Evolutionary conservation across 2,888 invertebrate genomes (phyloP), one percentile per base, ranked within the genome.

Genomic region (Drosophila sordidula): DNA sequence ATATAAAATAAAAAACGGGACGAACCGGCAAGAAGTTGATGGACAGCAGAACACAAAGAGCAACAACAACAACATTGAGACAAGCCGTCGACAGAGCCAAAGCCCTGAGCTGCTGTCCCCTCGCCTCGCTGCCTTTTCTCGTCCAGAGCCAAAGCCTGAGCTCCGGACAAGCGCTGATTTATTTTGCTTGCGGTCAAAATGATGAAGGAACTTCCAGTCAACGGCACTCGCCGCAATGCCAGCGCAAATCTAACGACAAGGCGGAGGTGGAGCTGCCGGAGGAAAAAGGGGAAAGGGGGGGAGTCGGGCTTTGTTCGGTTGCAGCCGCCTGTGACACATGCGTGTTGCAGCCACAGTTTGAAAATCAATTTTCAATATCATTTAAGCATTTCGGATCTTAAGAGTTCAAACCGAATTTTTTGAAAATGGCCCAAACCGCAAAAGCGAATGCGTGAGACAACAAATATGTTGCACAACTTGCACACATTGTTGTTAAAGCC

Each of bases 101-200:
- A 74, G 75, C 56, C 50, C 56, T 41, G 12, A 11, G 16, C 51
- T 39, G 39, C 39, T 39, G 36, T 9, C 29, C 38, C 18, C 34
- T 32, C 42, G 22, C 5, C 32, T 22, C 46, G 34, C 57, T 55
- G 44, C 41, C 66, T 57, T 49, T 46, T 29, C 38, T 29, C 38
- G 38, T 36, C 6, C 45, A 54, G 41, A 54, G 46, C 9, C 44
- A 34, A 56, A 63, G 74, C 51, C 46, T 38, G 54, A 63, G 78
- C 50, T 61, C 5, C 77, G 75, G 89, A 84, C 89, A 84, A 88
- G 89, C 89, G 83, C 72, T 85, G 84, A 85, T 85, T 85, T 85
- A 85, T 85, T 78, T 85, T 52, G 84, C 89, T 78, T 78, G 87
- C 87, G 84, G 89, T 80, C 78, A 65, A 75, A 84, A 88, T 84